Base-by-base conservation (phyloP, 2,797 vertebrate species). In the Clarias laeviceps region DNA sequence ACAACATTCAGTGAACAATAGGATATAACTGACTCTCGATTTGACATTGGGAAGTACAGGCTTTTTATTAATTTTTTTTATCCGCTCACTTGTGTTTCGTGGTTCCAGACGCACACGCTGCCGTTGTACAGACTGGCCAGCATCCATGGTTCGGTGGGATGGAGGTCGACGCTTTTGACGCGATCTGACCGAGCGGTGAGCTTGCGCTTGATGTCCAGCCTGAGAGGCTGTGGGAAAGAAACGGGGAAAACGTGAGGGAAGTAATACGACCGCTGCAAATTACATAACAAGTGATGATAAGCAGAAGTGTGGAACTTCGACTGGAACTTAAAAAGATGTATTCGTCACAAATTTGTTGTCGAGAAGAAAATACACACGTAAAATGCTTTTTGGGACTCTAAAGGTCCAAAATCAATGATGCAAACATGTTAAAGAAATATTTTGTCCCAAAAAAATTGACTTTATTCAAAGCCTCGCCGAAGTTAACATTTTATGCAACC, bases 51-150 rank as follows among this genome's bases (percentile, higher is more conserved):
- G 68, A 3, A 22, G 27, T 40, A 69, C 2, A 45, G 1, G 14
- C 15, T 29, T 65, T 15, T 7, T 3, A 3, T 3, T 37, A 3
- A 3, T 3, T 61, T 40, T 40, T 22, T 18, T 40, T 1, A 6
- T 45, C 1, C 0, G 2, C 29, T 85, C 91, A 99, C 98, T 96
- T 99, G 98, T 69, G 97, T 97, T 92, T 99, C 98, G 34, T 99
- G 98, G 93, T 99, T 99, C 98, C 98, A 99, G 50, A 99, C 98
- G 18, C 98, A 99, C 74, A 99, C 98, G 0, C 97, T 99, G 91
- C 98, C 98, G 18, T 99, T 99, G 93, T 99, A 99, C 50, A 99
- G 94, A 90, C 98, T 99, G 59, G 98, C 98, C 92, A 99, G 90
- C 98, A 99, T 99, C 98, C 98, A 99, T 86, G 98, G 97, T 88